Conservation (phyloP, 2,113 vertebrate species). For the Micromys minutus region DNA sequence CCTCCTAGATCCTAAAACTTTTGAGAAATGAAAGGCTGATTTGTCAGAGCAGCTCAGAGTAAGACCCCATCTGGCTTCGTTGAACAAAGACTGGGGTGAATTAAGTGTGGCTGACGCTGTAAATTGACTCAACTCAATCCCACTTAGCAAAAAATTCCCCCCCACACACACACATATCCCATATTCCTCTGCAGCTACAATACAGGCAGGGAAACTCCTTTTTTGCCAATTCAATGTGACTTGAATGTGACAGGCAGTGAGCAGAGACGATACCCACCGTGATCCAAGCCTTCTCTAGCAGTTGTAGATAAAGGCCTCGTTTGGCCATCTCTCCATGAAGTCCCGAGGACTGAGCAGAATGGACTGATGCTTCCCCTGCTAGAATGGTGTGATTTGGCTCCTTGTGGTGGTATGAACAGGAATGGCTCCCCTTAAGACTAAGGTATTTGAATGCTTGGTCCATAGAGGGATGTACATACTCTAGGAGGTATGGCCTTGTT, state of each 20-base stretch:
- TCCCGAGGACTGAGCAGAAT: neutral
- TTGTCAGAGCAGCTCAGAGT: neutral
- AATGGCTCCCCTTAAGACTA: neutral
- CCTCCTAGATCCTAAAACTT: no score
- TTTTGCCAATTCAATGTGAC: neutral
- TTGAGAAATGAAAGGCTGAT: neutral
- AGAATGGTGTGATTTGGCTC: neutral
- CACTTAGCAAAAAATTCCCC: neutral
- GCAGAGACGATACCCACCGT: fast-evolving
- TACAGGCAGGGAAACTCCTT: neutral
- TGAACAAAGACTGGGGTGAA: neutral
- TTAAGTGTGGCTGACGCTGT: neutral
- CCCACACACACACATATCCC: neutral
- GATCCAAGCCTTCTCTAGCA: neutral
- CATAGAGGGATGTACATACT: neutral
- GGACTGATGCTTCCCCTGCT: neutral
- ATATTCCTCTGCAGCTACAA: neutral
- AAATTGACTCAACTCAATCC: neutral
- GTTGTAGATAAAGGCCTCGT: fast-evolving
- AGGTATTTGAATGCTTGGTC: neutral
- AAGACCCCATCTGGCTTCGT: neutral
- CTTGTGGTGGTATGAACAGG: neutral
- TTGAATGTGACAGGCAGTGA: neutral
- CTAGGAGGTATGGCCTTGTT: neutral
- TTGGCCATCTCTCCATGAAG: neutral